Percentiles rank a stretch among this genome's conserved stretches.
phyloP scores from a whole-genome alignment of 2,888 invertebrate species.

The Amblyjoppa fuscipennis region DNA sequence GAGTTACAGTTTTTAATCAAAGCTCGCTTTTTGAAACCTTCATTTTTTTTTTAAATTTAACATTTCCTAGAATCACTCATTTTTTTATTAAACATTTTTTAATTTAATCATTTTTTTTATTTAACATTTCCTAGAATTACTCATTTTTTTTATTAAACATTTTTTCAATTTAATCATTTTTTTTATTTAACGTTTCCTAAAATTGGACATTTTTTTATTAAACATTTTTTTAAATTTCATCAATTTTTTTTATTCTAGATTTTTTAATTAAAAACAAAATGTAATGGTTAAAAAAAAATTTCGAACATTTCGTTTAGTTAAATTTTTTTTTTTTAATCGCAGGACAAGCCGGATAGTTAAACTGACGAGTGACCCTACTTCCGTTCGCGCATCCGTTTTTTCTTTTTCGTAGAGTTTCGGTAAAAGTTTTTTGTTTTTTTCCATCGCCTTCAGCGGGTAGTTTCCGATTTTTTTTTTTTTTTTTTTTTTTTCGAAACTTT shows the following conservation, averaged over 20 bases:
- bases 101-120: background rate
- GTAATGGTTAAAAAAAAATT: too few relatives aligned
- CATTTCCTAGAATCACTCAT: background rate
- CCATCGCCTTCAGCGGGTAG: background rate
- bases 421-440: background rate
- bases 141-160: too few relatives aligned
- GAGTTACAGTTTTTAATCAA: background rate
- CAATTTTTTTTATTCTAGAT: too few relatives aligned
- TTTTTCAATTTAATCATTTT: too few relatives aligned
- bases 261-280: too few relatives aligned
- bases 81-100: background rate
- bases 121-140: too few relatives aligned
- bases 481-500: slow-evolving; percentile 24
- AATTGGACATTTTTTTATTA: too few relatives aligned
- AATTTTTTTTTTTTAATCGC: background rate
- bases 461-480: slow-evolving; percentile 12
- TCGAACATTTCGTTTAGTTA: too few relatives aligned
- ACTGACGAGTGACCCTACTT: background rate
- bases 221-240: too few relatives aligned
- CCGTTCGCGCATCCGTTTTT: background rate
- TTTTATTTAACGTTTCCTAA: too few relatives aligned
- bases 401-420: background rate
- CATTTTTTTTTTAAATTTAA: background rate
- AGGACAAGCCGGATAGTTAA: background rate
- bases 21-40: background rate